phyloP scores from a whole-genome alignment of 2,888 invertebrate species.

The Acanthoscelides obtectus region DNA sequence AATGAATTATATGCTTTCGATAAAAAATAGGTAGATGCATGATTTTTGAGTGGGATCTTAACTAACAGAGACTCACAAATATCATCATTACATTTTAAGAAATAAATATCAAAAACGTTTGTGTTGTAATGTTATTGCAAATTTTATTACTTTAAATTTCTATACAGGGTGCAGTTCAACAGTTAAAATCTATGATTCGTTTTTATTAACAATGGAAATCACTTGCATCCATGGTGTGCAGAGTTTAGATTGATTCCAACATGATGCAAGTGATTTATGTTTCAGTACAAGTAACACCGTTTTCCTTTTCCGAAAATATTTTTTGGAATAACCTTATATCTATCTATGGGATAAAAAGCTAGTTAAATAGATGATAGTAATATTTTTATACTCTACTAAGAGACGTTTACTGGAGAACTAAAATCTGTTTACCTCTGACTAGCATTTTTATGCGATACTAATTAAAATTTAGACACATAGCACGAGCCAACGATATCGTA shows the following conservation, averaged over 20 bases:
- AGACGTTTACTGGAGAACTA: no score
- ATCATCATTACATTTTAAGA: slow-evolving; percentile 32
- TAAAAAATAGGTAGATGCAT: slow-evolving; percentile 29
- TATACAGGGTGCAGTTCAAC: slow-evolving; percentile 17
- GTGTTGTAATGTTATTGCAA: slow-evolving; percentile 47
- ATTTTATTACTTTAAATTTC: slow-evolving; percentile 33
- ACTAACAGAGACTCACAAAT: slow-evolving; percentile 38
- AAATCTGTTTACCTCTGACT: no score
- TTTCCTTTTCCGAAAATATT: background rate
- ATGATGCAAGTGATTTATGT: background rate
- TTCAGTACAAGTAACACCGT: background rate
- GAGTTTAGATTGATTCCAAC: background rate
- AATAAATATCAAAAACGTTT: slow-evolving; percentile 44
- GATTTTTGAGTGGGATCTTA: background rate
- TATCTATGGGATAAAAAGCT: no score
- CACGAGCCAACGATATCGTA: no score
- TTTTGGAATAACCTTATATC: no score
- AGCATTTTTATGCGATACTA: no score
- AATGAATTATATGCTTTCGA: background rate
- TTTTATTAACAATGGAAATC: background rate
- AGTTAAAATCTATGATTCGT: background rate
- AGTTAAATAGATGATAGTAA: no score
- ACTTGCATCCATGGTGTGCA: background rate
- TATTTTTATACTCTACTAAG: no score
- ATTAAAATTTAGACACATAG: no score